Base-by-base conservation (phyloP, 1,140 invertebrate species). In the Dinoponera quadriceps region DNA sequence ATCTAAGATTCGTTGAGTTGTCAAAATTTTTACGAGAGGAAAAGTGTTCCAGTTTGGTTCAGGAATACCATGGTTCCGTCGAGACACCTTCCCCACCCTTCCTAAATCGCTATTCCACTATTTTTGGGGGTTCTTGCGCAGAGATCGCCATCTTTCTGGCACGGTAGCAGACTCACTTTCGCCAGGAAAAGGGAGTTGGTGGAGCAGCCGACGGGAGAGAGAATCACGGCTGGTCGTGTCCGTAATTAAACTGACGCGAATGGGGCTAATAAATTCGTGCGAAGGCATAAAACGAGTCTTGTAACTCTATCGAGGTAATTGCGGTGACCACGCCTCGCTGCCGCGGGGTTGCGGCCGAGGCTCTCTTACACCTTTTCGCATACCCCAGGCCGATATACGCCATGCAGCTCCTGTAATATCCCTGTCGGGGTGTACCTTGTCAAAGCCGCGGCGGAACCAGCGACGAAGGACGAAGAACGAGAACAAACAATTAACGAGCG, bases 241-340 rank as follows among this genome's bases (percentile, higher is more conserved):
- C 82, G 89, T 92, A 93, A 92, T 92, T 93, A 92, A 93, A 92
- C 87, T 92, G 92, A 93, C 92, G 89, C 89, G 91, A 92, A 93
- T 91, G 90, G 86, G 87, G 88, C 87, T 92, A 92, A 93, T 92
- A 93, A 93, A 93, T 93, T 93, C 88, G 88, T 88, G 88, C 84
- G 84, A 84, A 78, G 83, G 90, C 90, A 91, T 89, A 91, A 93
- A 93, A 91, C 90, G 90, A 92, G 91, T 91, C 92, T 93, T 92
- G 92, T 92, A 93, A 93, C 92, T 93, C 91, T 92, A 93, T 93
- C 92, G 88, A 90, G 92, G 88, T 92, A 93, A 93, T 93, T 93
- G 92, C 91, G 60, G 77, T 82, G 90, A 90, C 91, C 92, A 92
- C 92, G 90, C 92, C 91, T 92, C 85, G 87, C 83, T 89, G 91